Percentiles rank a stretch among this genome's conserved stretches.
Evolutionary conservation across 35 echinoderm and acorn worm genomes (phyloP).

Genomic region (Lytechinus variegatus): DNA sequence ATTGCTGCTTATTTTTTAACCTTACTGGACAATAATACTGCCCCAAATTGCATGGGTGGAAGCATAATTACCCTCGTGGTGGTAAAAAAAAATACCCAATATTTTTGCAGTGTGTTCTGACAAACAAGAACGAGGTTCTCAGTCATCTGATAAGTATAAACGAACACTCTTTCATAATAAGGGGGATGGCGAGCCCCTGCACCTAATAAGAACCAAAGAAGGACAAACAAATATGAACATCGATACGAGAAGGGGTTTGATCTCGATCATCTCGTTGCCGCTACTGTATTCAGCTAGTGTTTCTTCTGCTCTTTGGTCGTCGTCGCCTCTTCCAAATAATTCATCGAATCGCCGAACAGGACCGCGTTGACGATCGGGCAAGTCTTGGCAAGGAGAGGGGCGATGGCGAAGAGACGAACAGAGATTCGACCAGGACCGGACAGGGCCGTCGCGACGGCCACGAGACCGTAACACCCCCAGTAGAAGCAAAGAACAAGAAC

Average conservation of each 20-base stretch:
- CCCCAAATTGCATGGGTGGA: too few species aligned
- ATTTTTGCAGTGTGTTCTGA: too few species aligned
- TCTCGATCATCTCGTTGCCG: background rate
- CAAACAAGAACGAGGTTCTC: too few species aligned
- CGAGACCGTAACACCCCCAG: constrained; percentile 73
- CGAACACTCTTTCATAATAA: too few species aligned
- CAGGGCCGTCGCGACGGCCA: constrained; percentile 46
- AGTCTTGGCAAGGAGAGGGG: constrained; percentile 71
- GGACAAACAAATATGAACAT: background rate
- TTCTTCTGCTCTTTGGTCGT: constrained; percentile 35
- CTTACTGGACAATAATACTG: too few species aligned
- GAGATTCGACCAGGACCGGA: constrained; percentile 45
- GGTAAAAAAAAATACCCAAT: too few species aligned
- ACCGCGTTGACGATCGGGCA: constrained; percentile 68
- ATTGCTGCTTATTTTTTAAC: too few species aligned
- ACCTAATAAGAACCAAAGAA: too few species aligned
- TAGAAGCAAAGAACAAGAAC: constrained; percentile 46
- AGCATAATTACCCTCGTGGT: too few species aligned
- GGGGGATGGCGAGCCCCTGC: too few species aligned
- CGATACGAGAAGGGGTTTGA: background rate
- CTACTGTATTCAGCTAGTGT: background rate
- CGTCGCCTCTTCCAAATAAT: background rate
- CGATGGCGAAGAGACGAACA: constrained; percentile 53
- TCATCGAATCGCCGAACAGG: background rate
- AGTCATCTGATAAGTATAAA: too few species aligned